phyloP scores from a whole-genome alignment of 2,888 invertebrate species.

The Diabrotica balteata region DNA sequence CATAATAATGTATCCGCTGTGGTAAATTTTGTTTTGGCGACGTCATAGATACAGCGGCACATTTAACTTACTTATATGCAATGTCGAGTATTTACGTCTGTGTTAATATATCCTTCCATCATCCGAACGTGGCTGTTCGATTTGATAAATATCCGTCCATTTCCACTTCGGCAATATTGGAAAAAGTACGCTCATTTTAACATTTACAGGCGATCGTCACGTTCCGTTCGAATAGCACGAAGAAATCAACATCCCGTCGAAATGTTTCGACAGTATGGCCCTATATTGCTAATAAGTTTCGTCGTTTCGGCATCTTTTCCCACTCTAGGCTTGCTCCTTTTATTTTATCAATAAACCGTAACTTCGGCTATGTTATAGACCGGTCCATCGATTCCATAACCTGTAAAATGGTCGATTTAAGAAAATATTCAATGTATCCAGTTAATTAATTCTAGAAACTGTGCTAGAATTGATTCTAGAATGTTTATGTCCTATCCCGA shows the following conservation, averaged over 20 bases:
- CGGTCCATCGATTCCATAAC: neutral
- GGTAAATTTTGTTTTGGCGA: too few relatives aligned
- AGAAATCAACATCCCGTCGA: conserved; percentile 19
- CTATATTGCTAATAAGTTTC: conserved; percentile 22
- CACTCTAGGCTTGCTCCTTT: conserved; percentile 7
- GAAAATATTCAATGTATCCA: too few relatives aligned
- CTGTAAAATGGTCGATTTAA: too few relatives aligned
- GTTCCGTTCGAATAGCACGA: conserved; percentile 7
- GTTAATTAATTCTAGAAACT: too few relatives aligned
- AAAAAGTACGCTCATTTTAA: conserved; percentile 6
- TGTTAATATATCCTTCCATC: neutral
- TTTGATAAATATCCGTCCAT: conserved; percentile 3
- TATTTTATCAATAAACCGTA: conserved; percentile 24
- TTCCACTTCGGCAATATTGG: neutral
- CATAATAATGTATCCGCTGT: too few relatives aligned
- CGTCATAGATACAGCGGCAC: too few relatives aligned
- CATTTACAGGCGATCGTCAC: conserved; percentile 20
- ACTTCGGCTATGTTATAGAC: conserved; percentile 10
- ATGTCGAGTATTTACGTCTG: neutral
- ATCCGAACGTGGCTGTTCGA: neutral
- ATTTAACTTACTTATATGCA: too few relatives aligned
- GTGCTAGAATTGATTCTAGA: too few relatives aligned
- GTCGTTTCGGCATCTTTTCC: conserved; percentile 17
- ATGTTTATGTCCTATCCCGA: too few relatives aligned
- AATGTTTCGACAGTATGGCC: conserved; percentile 12